Evolutionary conservation across 2,888 invertebrate genomes (phyloP), one percentile per base, ranked within the genome.

Genomic region (Lithosia quadra): DNA sequence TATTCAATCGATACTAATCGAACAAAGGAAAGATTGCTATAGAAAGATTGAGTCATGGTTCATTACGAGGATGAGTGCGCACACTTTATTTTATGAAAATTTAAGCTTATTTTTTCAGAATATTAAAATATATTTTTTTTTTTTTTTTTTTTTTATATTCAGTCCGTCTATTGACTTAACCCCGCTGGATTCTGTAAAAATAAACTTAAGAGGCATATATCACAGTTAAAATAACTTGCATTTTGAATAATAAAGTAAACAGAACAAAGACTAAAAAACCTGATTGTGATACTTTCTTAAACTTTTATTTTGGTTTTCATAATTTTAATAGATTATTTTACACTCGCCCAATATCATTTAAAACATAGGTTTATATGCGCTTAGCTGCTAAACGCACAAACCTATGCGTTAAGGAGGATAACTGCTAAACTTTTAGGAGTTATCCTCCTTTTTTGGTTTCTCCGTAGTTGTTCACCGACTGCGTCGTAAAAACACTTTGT

Each of bases 11-110:
- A 67, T 65, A 65, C 55, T 69, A 68, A 68, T 73, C 67, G 56
- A 77, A 74, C 73, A 77, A 78, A 76, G 72, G 70, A 67, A 65
- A 70, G 59, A 73, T 72, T 73, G 63, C 68, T 59, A 70, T 67
- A 70, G 67, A 57, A 68, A 65, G 68, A 76, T 68, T 76, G 61
- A 72, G 69, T 59, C 68, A 69, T 34, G 56, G 59, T 33, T 69
- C 49, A 3, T 60, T 65, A 39, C 28, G 67, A 71, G 58, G 55
- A 71, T 66, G 73, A 73, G 63, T 67, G 43, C n/a, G 68, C 22
- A 57, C 56, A 58, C 49, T 39, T 66, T 63, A 63, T 69, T 69
- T 65, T 65, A 65, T 21, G 33, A 34, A 57, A 64, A 64, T 56
- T 56, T 43, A 61, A 43, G 34, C 57, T 65, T 56, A 63, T 43